These are phyloP conservation scores for Bos taurus DNA, from an alignment of 2,113 vertebrate species.

Conservation along the genomic window ARS-UCD2.0 NC_037357.1:58704501-58705000, in stretches of 20 bases:
- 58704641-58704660: neutral
- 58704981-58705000: neutral
- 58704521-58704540: neutral
- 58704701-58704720: neutral
- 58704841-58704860: neutral
- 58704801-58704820: conserved; percentile 13
- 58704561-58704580: conserved; percentile 14
- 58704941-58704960: neutral
- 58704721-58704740: neutral
- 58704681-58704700: neutral
- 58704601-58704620: neutral
- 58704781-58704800: conserved; percentile 35
- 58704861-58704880: neutral
- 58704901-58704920: neutral
- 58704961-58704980: neutral
- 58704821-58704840: neutral
- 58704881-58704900: neutral
- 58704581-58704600: conserved; percentile 12
- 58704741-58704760: neutral
- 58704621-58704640: conserved; percentile 16
- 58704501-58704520: neutral
- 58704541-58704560: neutral
- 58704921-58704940: neutral
- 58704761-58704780: conserved; percentile 7
- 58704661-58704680: neutral